phyloP scores from a whole-genome alignment of 2,888 invertebrate species.

The Melanargia galathea region DNA sequence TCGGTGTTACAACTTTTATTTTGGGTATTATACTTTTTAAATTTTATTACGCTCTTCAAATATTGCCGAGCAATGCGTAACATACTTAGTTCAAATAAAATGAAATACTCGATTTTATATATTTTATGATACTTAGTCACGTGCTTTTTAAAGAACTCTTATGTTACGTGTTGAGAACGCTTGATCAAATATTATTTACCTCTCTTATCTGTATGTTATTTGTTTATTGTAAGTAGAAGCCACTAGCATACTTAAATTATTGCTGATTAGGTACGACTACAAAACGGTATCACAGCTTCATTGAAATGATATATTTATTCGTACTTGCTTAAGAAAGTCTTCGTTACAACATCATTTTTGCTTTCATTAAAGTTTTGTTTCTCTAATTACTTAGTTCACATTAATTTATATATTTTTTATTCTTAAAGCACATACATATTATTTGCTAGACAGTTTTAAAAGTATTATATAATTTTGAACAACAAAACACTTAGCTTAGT shows the following conservation, averaged over 20 bases:
- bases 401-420: no score
- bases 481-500: no score
- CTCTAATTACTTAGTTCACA: not conserved
- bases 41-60: not conserved
- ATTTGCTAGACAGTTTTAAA: no score
- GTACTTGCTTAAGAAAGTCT: not conserved
- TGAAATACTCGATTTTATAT: not conserved
- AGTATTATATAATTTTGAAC: no score
- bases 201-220: not conserved
- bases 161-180: not conserved
- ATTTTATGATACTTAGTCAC: not conserved
- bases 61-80: not conserved
- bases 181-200: not conserved
- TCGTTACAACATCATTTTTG: not conserved
- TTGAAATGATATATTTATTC: slow-evolving; percentile 1
- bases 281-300: not conserved
- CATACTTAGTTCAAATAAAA: not conserved
- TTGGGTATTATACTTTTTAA: slow-evolving; percentile 9
- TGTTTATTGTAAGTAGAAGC: not conserved
- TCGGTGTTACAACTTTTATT: not conserved
- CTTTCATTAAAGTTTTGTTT: not conserved
- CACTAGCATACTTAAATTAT: not conserved
- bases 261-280: not conserved
- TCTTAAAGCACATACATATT: no score
- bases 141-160: no score